These are phyloP conservation scores for Trachelus troglodyta DNA, from an alignment of 2,888 invertebrate genomes.

Conservation along the genomic window DNA sequence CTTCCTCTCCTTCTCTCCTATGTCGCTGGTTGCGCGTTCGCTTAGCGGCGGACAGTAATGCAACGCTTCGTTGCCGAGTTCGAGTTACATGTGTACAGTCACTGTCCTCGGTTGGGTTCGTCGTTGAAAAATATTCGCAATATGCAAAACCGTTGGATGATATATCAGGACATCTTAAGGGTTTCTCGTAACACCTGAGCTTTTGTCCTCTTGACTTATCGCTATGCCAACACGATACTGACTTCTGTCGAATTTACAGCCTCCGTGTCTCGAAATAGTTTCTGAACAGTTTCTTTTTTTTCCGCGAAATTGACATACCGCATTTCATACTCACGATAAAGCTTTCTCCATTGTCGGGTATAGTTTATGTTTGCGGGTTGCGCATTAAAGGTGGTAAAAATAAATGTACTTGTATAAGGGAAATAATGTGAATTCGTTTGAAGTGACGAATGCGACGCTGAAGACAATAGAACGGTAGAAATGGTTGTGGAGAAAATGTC, in stretches of 20 bases:
- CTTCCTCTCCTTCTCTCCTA: not conserved
- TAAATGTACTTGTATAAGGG: too few species aligned
- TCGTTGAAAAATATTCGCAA: slow-evolving; percentile 2
- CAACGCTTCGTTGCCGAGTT: not conserved
- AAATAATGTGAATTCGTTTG: not conserved
- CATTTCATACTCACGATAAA: not conserved
- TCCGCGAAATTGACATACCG: not conserved
- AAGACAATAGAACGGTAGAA: not conserved
- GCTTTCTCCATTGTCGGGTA: not conserved
- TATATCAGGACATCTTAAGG: not conserved
- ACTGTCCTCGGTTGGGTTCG: not conserved
- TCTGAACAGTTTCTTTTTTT: not conserved
- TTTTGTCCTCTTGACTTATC: not conserved
- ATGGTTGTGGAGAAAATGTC: not conserved
- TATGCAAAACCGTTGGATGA: not conserved
- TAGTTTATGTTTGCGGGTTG: not conserved
- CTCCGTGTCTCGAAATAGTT: not conserved
- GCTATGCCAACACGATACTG: not conserved
- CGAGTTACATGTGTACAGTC: not conserved
- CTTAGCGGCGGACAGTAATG: not conserved
- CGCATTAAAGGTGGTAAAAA: not conserved
- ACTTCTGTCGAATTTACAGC: not conserved
- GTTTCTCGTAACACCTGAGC: not conserved
- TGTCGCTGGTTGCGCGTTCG: too few species aligned
- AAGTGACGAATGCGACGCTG: not conserved